These are phyloP conservation scores for Ptilodon capucinus DNA, from an alignment of 2,888 invertebrate species.

Conservation along the genomic window DNA sequence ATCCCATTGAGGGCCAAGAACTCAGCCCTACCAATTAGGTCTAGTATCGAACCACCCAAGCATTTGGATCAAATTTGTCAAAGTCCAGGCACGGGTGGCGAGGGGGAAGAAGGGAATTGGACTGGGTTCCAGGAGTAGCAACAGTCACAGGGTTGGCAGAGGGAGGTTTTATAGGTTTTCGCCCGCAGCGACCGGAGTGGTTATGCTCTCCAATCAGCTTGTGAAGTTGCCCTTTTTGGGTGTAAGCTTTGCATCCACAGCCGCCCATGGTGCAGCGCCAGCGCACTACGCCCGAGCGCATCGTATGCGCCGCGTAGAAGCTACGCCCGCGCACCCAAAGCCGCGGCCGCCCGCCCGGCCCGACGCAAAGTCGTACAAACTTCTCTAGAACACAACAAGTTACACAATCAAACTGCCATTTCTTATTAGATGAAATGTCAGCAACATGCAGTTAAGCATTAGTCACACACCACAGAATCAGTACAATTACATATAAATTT, in stretches of 20 bases:
- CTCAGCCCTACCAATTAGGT: constrained; percentile 4
- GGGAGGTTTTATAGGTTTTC: constrained; percentile 42
- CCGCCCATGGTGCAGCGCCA: constrained; percentile 80
- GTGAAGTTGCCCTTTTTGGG: constrained; percentile 71
- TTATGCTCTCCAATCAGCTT: constrained; percentile 77
- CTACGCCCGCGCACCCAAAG: constrained; percentile 77
- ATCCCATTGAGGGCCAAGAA: constrained; percentile 11
- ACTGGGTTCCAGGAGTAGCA: too few species aligned
- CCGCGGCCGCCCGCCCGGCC: constrained; percentile 74
- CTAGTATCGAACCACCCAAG: constrained; percentile 70
- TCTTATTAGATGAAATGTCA: constrained; percentile 1
- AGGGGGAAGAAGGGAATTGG: constrained; percentile 27
- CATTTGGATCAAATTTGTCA: constrained; percentile 70
- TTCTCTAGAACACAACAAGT: constrained; percentile 53
- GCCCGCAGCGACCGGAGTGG: constrained; percentile 66
- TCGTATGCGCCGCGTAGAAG: constrained; percentile 77
- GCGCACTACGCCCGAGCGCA: constrained; percentile 76
- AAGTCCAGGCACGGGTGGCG: constrained; percentile 63
- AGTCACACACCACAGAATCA: constrained; percentile 4
- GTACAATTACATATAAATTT: neutral
- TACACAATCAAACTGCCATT: neutral
- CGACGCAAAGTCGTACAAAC: constrained; percentile 69
- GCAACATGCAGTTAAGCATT: constrained; percentile 27
- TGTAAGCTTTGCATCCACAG: constrained; percentile 77
- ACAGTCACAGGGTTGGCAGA: constrained; percentile 17